Base-by-base conservation (phyloP, 1,140 invertebrate genomes). In the Neodiprion pinetum region DNA sequence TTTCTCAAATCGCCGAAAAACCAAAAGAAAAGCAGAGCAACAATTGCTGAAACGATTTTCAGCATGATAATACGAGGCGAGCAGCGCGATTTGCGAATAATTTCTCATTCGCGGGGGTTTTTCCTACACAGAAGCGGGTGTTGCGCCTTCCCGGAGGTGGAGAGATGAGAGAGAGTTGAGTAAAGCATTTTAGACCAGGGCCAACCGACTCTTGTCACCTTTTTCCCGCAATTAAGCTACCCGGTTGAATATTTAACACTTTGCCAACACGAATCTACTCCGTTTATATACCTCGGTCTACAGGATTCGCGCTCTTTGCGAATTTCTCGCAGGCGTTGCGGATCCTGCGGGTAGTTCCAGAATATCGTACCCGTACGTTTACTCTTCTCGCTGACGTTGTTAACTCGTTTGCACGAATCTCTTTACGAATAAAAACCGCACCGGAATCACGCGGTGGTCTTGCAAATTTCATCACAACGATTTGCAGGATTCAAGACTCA, bases 201-300 rank as follows among this genome's bases (percentile, higher is more conserved):
- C 4, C 5, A 61, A 17, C 11, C 5, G 53, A 5, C 53, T 12
- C 53, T 61, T 61, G 53, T 61, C 53, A 17, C 53, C 53, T 61
- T 61, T 61, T 61, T 61, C 53, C 53, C 53, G 53, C 53, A 61
- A 61, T 61, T 61, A 61, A 61, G 53, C 53, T 61, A 61, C 9
- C 53, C 53, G 53, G 11, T 61, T 61, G 53, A 61, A 61, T 61
- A 61, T 61, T 61, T 61, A 61, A 61, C 53, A 61, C 53, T 61
- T 61, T 61, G 53, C 53, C 53, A 61, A 61, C 53, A 61, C 53
- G 53, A 61, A 61, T 61, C 53, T 61, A 11, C 53, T 61, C 11
- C 53, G 53, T 4, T 61, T 12, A 17, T 61, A 14, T 21, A 21
- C 17, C 17, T 21, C 17, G 17, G 11, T 61, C 53, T 12, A 17